Percentiles rank a stretch among this genome's conserved stretches.
These are phyloP conservation scores for Cynoglossus semilaevis DNA, from an alignment of 2,113 vertebrate species.

Conservation along the genomic window DNA sequence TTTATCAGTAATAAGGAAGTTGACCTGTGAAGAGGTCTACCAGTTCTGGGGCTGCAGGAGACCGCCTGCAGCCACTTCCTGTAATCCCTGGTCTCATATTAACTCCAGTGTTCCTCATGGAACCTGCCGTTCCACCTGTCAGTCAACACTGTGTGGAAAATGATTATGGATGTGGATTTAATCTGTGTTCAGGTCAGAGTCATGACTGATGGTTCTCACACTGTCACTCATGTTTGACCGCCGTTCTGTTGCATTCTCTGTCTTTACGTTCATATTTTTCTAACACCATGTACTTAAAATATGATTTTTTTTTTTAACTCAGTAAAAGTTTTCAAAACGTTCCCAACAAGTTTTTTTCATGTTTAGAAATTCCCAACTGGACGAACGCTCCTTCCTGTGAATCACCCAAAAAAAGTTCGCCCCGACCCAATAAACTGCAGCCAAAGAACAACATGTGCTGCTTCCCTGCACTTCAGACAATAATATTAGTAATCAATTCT, in stretches of 20 bases:
- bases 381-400: constrained; percentile 13
- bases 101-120: constrained; percentile 66
- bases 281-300: no score
- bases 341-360: neutral
- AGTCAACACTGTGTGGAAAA: neutral
- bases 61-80: constrained; percentile 69
- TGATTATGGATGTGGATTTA: no score
- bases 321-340: constrained; percentile 38
- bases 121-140: constrained; percentile 35
- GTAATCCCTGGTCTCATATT: constrained; percentile 73
- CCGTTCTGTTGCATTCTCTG: no score
- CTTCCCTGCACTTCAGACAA: constrained; percentile 54
- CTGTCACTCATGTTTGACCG: no score
- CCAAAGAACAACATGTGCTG: constrained; percentile 60
- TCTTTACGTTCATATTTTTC: no score
- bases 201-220: no score
- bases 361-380: constrained; percentile 20
- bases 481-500: constrained; percentile 75
- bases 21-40: constrained; percentile 64
- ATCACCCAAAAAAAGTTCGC: constrained; percentile 26
- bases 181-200: no score
- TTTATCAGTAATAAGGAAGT: constrained; percentile 75
- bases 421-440: constrained; percentile 54
- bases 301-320: no score
- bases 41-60: constrained; percentile 63